Conservation (phyloP, 2,888 invertebrate species). For the Phengaris alcon region DNA sequence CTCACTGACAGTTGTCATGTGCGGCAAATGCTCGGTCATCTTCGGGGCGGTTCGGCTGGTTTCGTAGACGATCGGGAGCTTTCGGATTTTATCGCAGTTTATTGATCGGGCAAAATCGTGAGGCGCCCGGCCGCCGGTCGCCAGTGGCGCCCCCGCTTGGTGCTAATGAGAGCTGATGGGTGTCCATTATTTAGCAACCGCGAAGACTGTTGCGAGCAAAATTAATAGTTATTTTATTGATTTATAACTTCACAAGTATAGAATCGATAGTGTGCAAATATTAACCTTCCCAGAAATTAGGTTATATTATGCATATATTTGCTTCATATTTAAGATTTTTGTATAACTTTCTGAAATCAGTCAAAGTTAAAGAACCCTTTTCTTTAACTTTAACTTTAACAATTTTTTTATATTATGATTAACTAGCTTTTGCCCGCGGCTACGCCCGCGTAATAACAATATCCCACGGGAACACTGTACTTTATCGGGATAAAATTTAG, state of each 20-base stretch:
- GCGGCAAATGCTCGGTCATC: slow-evolving; percentile 46
- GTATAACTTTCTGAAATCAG: background rate
- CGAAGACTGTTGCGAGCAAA: slow-evolving; percentile 65
- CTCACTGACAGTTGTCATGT: slow-evolving; percentile 74
- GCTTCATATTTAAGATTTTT: background rate
- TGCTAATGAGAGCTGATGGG: slow-evolving; percentile 72
- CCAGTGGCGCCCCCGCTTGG: slow-evolving; percentile 69
- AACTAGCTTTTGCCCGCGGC: too few relatives aligned
- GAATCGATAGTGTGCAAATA: background rate
- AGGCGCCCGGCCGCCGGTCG: slow-evolving; percentile 71
- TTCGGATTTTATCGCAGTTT: slow-evolving; percentile 47
- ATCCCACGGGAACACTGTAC: too few relatives aligned
- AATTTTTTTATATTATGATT: too few relatives aligned
- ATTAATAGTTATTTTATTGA: slow-evolving; percentile 76
- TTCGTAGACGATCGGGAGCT: slow-evolving; percentile 45
- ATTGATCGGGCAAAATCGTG: slow-evolving; percentile 58
- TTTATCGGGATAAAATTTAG: background rate
- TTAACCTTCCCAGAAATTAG: background rate
- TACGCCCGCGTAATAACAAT: too few relatives aligned
- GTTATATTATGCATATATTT: background rate
- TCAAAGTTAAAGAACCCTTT: too few relatives aligned
- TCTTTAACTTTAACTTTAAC: too few relatives aligned
- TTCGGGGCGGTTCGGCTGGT: slow-evolving; percentile 38
- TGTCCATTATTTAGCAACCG: slow-evolving; percentile 75
- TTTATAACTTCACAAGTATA: slow-evolving; percentile 43